Percentiles rank a stretch among this genome's conserved stretches.
Evolutionary conservation across 1,140 invertebrate species (phyloP).

Genomic region (Nephila pilipes): DNA sequence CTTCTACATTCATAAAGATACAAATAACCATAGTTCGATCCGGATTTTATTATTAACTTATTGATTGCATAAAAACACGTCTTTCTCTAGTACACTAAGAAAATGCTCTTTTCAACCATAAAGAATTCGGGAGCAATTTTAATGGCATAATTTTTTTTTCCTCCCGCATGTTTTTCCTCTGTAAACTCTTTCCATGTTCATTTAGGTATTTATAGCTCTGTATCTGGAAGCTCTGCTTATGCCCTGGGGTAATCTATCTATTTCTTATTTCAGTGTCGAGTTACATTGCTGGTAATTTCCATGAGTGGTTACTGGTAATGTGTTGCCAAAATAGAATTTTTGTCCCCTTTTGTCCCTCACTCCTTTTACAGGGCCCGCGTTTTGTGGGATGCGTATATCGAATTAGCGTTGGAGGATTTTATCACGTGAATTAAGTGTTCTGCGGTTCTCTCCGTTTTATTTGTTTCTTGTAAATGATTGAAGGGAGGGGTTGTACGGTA

Average conservation of each 20-base stretch:
- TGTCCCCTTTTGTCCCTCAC: slow-evolving; percentile 46
- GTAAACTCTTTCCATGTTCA: slow-evolving; percentile 48
- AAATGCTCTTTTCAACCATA: slow-evolving; percentile 20
- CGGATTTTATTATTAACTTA: slow-evolving; percentile 40
- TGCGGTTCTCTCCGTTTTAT: not conserved
- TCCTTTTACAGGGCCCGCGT: not conserved
- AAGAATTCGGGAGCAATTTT: slow-evolving; percentile 56
- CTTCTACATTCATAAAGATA: slow-evolving; percentile 30
- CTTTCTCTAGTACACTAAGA: not conserved
- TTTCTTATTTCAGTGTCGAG: slow-evolving; percentile 63
- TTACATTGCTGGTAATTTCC: slow-evolving; percentile 62
- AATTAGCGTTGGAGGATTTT: slow-evolving; percentile 57
- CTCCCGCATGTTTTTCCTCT: slow-evolving; percentile 5
- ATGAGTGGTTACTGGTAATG: slow-evolving; percentile 63
- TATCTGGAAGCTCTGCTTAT: slow-evolving; percentile 7
- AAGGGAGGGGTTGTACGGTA: not conserved
- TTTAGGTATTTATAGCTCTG: slow-evolving; percentile 70
- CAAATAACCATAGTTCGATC: slow-evolving; percentile 13
- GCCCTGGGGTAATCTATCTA: slow-evolving; percentile 47
- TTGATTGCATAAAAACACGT: slow-evolving; percentile 29
- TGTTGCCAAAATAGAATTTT: slow-evolving; percentile 69
- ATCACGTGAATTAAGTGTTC: slow-evolving; percentile 60
- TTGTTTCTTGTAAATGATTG: not conserved
- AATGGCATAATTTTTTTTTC: slow-evolving; percentile 51
- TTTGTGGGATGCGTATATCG: slow-evolving; percentile 42